These are phyloP conservation scores for Procambarus virginalis DNA, from an alignment of 1,140 invertebrate genomes.

Conservation along the genomic window DNA sequence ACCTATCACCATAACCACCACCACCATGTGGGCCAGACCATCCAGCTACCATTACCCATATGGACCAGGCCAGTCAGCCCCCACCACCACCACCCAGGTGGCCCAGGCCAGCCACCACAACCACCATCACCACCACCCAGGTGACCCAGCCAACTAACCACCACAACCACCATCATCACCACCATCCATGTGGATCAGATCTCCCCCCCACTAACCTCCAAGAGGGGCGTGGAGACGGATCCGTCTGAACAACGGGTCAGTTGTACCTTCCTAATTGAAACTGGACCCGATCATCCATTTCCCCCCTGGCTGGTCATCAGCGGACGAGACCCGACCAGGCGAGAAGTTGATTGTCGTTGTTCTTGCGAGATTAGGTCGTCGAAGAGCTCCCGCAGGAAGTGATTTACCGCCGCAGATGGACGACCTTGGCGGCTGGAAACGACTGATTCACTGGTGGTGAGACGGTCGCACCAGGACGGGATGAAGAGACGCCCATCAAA, in stretches of 20 bases:
- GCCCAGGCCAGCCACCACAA: too few species aligned
- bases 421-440: not conserved
- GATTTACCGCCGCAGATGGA: not conserved
- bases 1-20: too few species aligned
- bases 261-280: conserved; percentile 7
- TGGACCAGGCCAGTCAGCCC: not conserved
- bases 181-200: not conserved
- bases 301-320: not conserved
- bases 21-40: not conserved
- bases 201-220: not conserved
- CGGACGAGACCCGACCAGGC: not conserved
- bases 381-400: not conserved
- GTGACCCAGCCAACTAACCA: not conserved
- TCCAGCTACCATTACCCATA: not conserved
- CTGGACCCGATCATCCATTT: conserved; percentile 6
- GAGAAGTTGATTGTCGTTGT: conserved; percentile 11
- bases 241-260: not conserved
- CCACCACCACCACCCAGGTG: not conserved
- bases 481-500: too few species aligned
- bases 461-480: too few species aligned
- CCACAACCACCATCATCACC: not conserved
- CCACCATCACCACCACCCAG: not conserved
- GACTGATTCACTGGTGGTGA: not conserved
- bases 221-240: not conserved
- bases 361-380: not conserved